Base-by-base conservation (phyloP, 1,140 invertebrate genomes). In the Lepidurus couesii region DNA sequence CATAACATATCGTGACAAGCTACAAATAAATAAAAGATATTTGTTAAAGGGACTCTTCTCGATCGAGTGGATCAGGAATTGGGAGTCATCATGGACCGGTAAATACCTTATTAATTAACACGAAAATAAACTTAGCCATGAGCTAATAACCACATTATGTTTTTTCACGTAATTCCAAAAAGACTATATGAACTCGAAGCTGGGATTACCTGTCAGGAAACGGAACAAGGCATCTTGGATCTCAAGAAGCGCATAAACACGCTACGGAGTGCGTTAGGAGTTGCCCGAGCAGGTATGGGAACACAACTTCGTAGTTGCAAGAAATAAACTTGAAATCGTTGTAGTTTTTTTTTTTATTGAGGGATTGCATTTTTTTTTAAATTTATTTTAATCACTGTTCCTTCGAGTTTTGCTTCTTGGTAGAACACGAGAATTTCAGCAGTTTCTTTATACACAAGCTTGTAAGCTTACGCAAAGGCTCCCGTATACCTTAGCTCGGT, bases 211-310 rank as follows among this genome's bases (percentile, higher is more conserved):
- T 65, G 53, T 16, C 53, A 9, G 16, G 53, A 65, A 65, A 21
- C 53, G 21, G 53, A 16, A 65, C 53, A 65, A 16, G 53, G 13
- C 53, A 65, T 65, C 53, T 7, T 65, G 7, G 53, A 65, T 21
- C 13, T 65, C 16, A 13, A 65, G 13, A 65, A 65, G 53, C 53
- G 53, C 53, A 65, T 65, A 65, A 65, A 21, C n/a, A n/a, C 53
- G 53, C 8, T 65, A 65, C 16, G 53, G 53, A 65, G n/a, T 65
- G 16, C 53, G 53, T 21, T 65, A 16, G 53, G n/a, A 65, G 53
- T 65, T 65, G 53, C n/a, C n/a, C 53, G 53, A n/a, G 53, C 53
- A 65, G 53, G 53, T 65, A 65, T 65, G 53, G 16, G 53, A 65
- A 65, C 16, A 65, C 4, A 65, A 13, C 6, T 65, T 9, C 13